Evolutionary conservation across 1,140 invertebrate species (phyloP).

Genomic region (Euwallacea fornicatus): DNA sequence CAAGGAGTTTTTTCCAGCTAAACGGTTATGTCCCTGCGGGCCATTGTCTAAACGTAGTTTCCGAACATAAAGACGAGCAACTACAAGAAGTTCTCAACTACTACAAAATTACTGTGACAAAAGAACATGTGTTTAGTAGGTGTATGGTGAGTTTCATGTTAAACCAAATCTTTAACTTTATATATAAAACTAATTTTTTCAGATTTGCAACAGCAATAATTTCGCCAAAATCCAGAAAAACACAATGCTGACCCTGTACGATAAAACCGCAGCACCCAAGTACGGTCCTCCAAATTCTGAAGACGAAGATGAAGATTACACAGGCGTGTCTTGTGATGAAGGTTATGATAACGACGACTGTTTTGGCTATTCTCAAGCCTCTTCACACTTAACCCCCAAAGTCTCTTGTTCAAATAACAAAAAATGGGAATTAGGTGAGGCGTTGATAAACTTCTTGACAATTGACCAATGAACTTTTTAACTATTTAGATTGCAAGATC

Average conservation of each 20-base stretch:
- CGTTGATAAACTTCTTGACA: too few species aligned
- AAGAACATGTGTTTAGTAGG: conserved; percentile 66
- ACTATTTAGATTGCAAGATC: conserved; percentile 43
- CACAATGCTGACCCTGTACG: conserved; percentile 55
- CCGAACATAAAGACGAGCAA: conserved; percentile 59
- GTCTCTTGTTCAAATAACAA: conserved; percentile 26
- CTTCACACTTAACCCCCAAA: too few species aligned
- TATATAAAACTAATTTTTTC: conserved; percentile 22
- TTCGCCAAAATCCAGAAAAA: conserved; percentile 57
- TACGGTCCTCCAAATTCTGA: conserved; percentile 35
- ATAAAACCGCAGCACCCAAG: conserved; percentile 34
- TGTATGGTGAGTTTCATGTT: conserved; percentile 58
- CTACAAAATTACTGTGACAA: conserved; percentile 63
- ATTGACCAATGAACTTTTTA: too few species aligned
- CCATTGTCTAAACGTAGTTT: conserved; percentile 58
- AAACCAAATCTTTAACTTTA: background rate
- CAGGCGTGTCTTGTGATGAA: conserved; percentile 51
- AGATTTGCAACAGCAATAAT: conserved; percentile 62
- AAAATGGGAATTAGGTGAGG: conserved; percentile 46
- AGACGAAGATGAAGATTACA: conserved; percentile 49
- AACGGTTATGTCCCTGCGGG: conserved; percentile 55
- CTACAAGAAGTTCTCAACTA: conserved; percentile 62
- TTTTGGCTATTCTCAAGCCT: conserved; percentile 1
- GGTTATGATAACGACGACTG: conserved; percentile 41
- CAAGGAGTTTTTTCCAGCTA: conserved; percentile 51